phyloP scores from a whole-genome alignment of 2,797 vertebrate species.

The Geotrypetes seraphini region DNA sequence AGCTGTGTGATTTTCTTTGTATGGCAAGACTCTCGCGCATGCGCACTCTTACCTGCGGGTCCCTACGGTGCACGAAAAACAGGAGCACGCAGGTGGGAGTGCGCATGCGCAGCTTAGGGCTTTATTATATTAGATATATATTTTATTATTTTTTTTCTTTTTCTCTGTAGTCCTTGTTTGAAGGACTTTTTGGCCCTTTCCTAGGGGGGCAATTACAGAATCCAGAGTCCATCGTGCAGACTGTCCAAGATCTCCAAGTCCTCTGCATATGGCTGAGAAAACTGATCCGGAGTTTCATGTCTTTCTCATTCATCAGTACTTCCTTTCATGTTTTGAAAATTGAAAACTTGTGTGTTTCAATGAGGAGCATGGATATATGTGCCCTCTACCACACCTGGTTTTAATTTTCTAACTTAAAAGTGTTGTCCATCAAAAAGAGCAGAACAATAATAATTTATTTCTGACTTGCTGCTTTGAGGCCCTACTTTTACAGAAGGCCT shows the following conservation, averaged over 20 bases:
- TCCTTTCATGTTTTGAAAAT: slow-evolving; percentile 85
- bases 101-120: too few species aligned
- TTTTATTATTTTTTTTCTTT: too few species aligned
- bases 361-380: slow-evolving; percentile 71
- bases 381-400: slow-evolving; percentile 90
- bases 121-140: too few species aligned
- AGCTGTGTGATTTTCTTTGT: too few species aligned
- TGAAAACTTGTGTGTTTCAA: slow-evolving; percentile 69
- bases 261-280: slow-evolving; percentile 62
- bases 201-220: slow-evolving; percentile 34
- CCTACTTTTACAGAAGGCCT: slow-evolving; percentile 34
- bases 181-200: slow-evolving; percentile 21
- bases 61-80: too few species aligned
- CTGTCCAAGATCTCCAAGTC: slow-evolving; percentile 40
- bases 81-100: too few species aligned
- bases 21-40: too few species aligned
- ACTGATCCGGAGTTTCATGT: slow-evolving; percentile 53
- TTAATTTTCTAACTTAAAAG: slow-evolving; percentile 96
- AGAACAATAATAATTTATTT: slow-evolving; percentile 78
- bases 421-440: slow-evolving; percentile 82
- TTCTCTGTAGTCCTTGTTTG: too few species aligned
- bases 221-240: slow-evolving; percentile 28
- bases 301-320: slow-evolving; percentile 68
- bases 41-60: too few species aligned
- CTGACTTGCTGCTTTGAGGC: slow-evolving; percentile 62